phyloP scores from a whole-genome alignment of 2,888 invertebrate species.

The Folsomia manolachei region DNA sequence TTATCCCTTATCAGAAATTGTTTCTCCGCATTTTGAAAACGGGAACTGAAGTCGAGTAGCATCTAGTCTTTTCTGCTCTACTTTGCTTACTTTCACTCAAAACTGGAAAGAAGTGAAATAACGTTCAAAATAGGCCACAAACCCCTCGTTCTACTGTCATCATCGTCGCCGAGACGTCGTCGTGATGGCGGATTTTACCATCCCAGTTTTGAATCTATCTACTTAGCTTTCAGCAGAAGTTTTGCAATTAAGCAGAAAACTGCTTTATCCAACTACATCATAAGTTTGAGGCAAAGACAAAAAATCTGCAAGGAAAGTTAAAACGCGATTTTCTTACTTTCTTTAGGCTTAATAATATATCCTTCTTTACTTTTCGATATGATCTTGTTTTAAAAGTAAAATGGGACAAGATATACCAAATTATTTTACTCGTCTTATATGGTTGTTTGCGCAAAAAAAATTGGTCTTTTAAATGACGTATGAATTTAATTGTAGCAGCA shows the following conservation, averaged over 20 bases:
- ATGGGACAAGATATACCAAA: too few relatives aligned
- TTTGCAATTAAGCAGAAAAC: constrained; percentile 5
- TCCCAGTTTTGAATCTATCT: background rate
- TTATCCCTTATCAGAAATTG: constrained; percentile 16
- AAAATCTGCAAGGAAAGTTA: background rate
- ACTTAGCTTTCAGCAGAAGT: constrained; percentile 5
- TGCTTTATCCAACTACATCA: constrained; percentile 4
- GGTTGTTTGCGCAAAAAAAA: too few relatives aligned
- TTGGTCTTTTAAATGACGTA: too few relatives aligned
- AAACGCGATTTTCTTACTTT: too few relatives aligned
- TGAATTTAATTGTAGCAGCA: too few relatives aligned
- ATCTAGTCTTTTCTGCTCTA: background rate
- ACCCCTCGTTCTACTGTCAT: background rate
- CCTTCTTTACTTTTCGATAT: too few relatives aligned
- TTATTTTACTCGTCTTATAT: too few relatives aligned
- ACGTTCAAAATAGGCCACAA: background rate
- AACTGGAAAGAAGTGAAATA: background rate
- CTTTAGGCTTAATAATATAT: too few relatives aligned
- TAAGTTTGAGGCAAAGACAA: background rate
- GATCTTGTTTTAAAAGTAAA: too few relatives aligned
- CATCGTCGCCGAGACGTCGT: too few relatives aligned
- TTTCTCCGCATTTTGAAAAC: background rate
- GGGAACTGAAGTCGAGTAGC: background rate
- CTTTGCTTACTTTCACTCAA: background rate
- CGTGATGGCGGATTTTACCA: too few relatives aligned